Conservation (phyloP, 2,888 invertebrate species). For the Drosophila subsilvestris region DNA sequence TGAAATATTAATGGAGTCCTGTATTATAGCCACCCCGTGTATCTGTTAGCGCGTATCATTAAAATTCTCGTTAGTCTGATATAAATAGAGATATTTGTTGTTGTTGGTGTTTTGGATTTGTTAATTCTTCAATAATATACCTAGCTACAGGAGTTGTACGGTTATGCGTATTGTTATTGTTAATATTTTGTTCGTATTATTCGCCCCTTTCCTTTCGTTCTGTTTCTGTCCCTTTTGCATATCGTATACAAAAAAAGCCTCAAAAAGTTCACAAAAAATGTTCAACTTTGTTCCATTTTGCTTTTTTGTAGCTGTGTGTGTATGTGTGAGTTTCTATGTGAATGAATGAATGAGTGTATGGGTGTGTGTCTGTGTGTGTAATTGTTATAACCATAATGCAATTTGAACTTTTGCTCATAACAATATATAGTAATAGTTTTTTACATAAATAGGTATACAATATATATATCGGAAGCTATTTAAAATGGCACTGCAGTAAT, state of each 20-base stretch:
- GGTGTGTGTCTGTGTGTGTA: slow-evolving; percentile 20
- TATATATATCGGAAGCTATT: slow-evolving; percentile 78
- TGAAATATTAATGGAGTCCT: slow-evolving; percentile 31
- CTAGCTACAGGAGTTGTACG: slow-evolving; percentile 58
- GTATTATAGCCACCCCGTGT: slow-evolving; percentile 27
- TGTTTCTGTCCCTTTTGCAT: slow-evolving; percentile 27
- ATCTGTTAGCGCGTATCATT: slow-evolving; percentile 48
- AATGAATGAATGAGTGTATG: background rate
- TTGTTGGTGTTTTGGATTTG: slow-evolving; percentile 41
- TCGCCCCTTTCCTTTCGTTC: slow-evolving; percentile 4
- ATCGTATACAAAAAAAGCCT: slow-evolving; percentile 67
- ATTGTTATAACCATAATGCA: slow-evolving; percentile 64
- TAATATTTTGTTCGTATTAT: slow-evolving; percentile 12
- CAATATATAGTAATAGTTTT: slow-evolving; percentile 55
- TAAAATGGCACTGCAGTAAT: slow-evolving; percentile 83
- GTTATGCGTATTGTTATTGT: slow-evolving; percentile 18
- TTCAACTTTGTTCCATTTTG: slow-evolving; percentile 76
- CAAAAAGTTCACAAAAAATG: slow-evolving; percentile 71
- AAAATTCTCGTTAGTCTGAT: slow-evolving; percentile 65
- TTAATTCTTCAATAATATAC: slow-evolving; percentile 68
- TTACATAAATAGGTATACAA: slow-evolving; percentile 62
- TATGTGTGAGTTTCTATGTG: slow-evolving; percentile 17
- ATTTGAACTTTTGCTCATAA: slow-evolving; percentile 77
- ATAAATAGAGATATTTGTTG: slow-evolving; percentile 46
- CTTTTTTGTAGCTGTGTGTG: slow-evolving; percentile 44